Evolutionary conservation across 1,140 invertebrate genomes (phyloP).

Genomic region (Heliconius hewitsoni): DNA sequence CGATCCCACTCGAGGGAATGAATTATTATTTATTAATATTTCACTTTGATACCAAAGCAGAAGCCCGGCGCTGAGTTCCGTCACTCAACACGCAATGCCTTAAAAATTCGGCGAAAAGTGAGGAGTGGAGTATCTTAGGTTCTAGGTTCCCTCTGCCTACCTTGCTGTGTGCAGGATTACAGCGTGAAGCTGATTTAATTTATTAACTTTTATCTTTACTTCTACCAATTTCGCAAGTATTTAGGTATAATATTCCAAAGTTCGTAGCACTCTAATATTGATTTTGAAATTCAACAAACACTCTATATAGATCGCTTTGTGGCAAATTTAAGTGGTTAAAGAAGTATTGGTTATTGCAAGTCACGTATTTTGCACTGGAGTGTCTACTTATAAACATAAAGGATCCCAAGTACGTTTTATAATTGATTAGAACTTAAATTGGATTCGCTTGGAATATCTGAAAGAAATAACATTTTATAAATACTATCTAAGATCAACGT

Average conservation of each 20-base stretch:
- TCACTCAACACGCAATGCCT: too few species aligned
- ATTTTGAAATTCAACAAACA: background rate
- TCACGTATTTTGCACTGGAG: slow-evolving; percentile 1
- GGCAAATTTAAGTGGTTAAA: slow-evolving; percentile 5
- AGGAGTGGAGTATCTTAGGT: too few species aligned
- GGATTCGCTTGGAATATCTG: background rate
- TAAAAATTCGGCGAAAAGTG: too few species aligned
- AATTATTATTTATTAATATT: too few species aligned
- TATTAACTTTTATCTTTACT: background rate
- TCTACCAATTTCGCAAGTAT: background rate
- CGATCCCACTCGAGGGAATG: too few species aligned
- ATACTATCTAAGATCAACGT: background rate
- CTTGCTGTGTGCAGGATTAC: too few species aligned
- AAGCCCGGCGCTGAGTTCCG: too few species aligned
- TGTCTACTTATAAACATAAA: background rate
- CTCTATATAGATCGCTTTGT: background rate
- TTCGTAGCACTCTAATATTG: background rate
- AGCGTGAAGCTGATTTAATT: too few species aligned
- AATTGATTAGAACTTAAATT: background rate
- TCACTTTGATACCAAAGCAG: too few species aligned
- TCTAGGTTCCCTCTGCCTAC: too few species aligned
- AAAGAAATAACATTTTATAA: background rate
- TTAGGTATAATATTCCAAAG: background rate
- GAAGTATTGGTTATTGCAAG: slow-evolving; percentile 16
- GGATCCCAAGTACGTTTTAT: background rate